Base-by-base conservation (phyloP, 2,888 invertebrate genomes). In the Ornithoptera alexandrae region DNA sequence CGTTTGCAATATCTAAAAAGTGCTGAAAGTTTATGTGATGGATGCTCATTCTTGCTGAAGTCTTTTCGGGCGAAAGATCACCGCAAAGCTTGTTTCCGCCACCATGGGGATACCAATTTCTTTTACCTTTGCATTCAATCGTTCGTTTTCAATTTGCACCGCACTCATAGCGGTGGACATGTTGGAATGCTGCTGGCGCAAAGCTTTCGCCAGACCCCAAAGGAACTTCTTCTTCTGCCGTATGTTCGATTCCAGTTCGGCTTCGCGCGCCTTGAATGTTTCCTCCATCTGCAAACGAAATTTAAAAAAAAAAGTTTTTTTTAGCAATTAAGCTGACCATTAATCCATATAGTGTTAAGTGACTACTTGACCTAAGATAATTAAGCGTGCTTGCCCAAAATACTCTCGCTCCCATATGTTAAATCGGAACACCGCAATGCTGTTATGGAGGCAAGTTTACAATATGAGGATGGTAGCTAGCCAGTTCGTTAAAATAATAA, bases 141-240 rank as follows among this genome's bases (percentile, higher is more conserved):
- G 74, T 15, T 76, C 73, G 0, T 84, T 81, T 72, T 90, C 87
- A 0, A 65, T 66, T 18, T 73, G 74, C 10, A 89, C 82, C 8
- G 81, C 80, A 1, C 36, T 75, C 88, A 87, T 85, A 0, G 90
- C 90, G 10, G 77, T 74, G 12, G 83, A 61, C 80, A 91, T 75
- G 58, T 81, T 79, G 4, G 72, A 72, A 74, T 90, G 90, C 56
- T 90, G 90, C 0, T 82, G 81, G 2, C 90, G 79, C 73, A 92
- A 71, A 0, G 86, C 75, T 0, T 81, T 78, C 71, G 91, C 92
- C 17, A 92, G 76, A 0, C 84, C 86, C 87, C 90, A 89, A 5
- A 92, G 79, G 72, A 92, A 90, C 65, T 80, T 77, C 77, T 92
- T 92, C 81, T 87, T 89, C 59, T 84, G 80, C 0, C 80, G 77